Percentiles rank a stretch among this genome's conserved stretches.
Evolutionary conservation across 2,888 invertebrate species (phyloP).

Genomic region (Pandemis cinnamomeana): DNA sequence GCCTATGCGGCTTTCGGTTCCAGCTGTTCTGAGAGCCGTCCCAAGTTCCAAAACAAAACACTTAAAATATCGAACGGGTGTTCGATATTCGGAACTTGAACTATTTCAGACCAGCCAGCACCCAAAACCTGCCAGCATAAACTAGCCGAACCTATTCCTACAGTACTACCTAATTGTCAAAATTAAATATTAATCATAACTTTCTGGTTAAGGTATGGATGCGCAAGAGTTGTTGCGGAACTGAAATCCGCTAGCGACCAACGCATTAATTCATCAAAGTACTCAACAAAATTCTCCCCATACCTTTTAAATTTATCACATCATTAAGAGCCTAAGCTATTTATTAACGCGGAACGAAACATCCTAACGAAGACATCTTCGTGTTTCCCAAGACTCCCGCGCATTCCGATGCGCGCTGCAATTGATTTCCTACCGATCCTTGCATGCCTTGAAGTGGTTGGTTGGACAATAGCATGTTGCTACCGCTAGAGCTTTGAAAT

Average conservation of each 20-base stretch:
- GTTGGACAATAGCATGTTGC: slow-evolving; percentile 1
- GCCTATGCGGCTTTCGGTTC: too few species aligned
- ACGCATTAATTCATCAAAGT: neutral
- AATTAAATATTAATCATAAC: too few species aligned
- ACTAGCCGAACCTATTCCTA: too few species aligned
- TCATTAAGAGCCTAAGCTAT: slow-evolving; percentile 21
- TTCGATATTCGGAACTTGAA: too few species aligned
- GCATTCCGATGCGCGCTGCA: slow-evolving; percentile 34
- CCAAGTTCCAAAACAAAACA: too few species aligned
- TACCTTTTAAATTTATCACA: slow-evolving; percentile 16
- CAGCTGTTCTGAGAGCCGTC: too few species aligned
- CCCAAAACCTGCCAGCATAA: too few species aligned
- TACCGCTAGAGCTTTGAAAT: neutral
- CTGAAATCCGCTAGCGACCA: neutral
- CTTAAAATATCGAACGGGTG: too few species aligned
- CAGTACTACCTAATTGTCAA: too few species aligned
- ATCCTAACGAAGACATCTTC: slow-evolving; percentile 36
- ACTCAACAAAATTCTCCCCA: slow-evolving; percentile 4
- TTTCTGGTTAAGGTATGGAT: neutral
- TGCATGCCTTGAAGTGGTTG: neutral
- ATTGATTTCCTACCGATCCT: slow-evolving; percentile 36
- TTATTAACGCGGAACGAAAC: slow-evolving; percentile 24
- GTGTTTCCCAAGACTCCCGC: slow-evolving; percentile 15
- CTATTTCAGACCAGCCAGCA: too few species aligned
- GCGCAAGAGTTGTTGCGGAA: neutral